phyloP scores from a whole-genome alignment of 2,113 vertebrate species.

The Chrysemys picta region DNA sequence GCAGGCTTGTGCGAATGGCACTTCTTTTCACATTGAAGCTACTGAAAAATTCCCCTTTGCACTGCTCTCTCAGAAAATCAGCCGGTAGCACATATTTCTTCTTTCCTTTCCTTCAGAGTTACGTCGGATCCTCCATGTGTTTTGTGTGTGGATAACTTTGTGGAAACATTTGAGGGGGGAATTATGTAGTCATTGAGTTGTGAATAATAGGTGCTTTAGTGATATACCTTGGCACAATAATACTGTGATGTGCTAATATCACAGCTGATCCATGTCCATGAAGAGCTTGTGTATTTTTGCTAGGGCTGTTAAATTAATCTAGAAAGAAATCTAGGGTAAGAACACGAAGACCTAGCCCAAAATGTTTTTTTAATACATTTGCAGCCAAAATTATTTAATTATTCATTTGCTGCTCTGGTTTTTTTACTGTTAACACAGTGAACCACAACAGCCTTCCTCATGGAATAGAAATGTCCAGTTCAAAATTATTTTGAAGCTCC shows the following conservation, averaged over 20 bases:
- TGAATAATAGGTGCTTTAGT: not conserved
- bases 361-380: not conserved
- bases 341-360: not conserved
- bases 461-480: not conserved
- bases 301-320: not conserved
- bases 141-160: not conserved
- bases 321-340: not conserved
- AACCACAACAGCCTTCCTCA: not conserved
- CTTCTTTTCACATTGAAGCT: not conserved
- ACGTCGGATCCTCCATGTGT: not conserved
- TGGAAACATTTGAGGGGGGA: not conserved
- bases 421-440: not conserved
- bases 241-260: not conserved
- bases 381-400: not conserved
- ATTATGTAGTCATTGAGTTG: not conserved
- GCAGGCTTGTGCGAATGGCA: accelerated
- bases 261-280: not conserved
- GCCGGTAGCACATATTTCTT: accelerated
- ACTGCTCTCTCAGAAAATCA: not conserved
- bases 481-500: slow-evolving; percentile 9
- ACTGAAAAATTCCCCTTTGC: not conserved
- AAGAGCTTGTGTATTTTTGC: not conserved
- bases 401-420: not conserved
- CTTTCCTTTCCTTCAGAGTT: not conserved
- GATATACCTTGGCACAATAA: not conserved